Percentiles rank a stretch among this genome's conserved stretches.
These are phyloP conservation scores for Neodon shergylaensis DNA, from an alignment of 2,113 vertebrate genomes.

Conservation along the genomic window DNA sequence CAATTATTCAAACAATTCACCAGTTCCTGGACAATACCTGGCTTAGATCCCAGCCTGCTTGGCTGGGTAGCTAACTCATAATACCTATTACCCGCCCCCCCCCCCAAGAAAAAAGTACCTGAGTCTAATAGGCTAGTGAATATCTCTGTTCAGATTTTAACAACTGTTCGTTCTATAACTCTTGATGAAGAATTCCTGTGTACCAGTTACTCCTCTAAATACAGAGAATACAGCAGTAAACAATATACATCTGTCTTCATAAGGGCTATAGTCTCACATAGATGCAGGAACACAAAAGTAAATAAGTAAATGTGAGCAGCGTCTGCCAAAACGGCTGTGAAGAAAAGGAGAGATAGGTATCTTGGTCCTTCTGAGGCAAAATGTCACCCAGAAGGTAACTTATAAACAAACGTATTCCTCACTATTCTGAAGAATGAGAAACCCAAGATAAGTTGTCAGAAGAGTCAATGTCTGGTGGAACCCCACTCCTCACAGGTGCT, in stretches of 20 bases:
- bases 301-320: not conserved
- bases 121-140: not conserved
- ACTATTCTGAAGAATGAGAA: not conserved
- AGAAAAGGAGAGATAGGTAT: not conserved
- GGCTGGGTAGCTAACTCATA: not conserved
- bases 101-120: not conserved
- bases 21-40: not conserved
- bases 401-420: not conserved
- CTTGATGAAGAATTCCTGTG: not conserved
- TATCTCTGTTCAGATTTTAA: not conserved
- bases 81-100: not conserved
- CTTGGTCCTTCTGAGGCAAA: not conserved
- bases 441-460: not conserved
- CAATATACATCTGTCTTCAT: not conserved
- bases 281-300: not conserved
- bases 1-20: conserved; percentile 25
- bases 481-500: not conserved
- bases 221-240: not conserved
- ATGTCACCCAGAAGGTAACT: not conserved
- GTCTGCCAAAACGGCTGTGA: not conserved
- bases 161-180: not conserved
- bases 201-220: not conserved
- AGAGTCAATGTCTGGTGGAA: not conserved
- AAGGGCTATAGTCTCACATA: not conserved
- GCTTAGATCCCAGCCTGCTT: not conserved